Evolutionary conservation across 2,113 vertebrate species (phyloP).

Genomic region (Drymodes brunneopygia): DNA sequence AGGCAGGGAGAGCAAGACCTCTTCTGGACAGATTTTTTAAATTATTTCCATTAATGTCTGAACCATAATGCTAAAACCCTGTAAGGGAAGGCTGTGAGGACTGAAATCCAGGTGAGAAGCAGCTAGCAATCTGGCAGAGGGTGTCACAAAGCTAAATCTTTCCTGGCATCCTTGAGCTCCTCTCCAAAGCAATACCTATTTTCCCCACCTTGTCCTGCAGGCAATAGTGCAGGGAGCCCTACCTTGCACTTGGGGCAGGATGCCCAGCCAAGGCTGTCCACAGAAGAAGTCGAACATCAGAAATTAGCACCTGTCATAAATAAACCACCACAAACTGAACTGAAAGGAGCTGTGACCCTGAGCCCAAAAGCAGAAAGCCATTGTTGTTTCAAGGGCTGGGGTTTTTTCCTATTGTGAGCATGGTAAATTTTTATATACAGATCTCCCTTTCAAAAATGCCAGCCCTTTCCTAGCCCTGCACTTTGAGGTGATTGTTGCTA

Average conservation of each 20-base stretch:
- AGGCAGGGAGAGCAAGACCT: not conserved
- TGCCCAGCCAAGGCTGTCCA: not conserved
- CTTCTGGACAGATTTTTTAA: not conserved
- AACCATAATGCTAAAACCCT: not conserved
- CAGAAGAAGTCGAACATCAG: not conserved
- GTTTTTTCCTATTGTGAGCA: conserved; percentile 39
- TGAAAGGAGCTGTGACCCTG: fast-evolving
- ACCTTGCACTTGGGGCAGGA: not conserved
- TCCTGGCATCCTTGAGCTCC: not conserved
- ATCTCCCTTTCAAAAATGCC: conserved; percentile 68
- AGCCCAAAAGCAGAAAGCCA: not conserved
- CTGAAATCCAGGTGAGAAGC: not conserved
- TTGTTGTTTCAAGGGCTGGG: not conserved
- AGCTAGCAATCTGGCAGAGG: not conserved
- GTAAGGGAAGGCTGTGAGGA: not conserved
- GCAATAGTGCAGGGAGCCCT: not conserved
- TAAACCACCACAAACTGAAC: conserved; percentile 3
- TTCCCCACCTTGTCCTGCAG: not conserved
- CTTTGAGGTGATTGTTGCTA: conserved; percentile 70
- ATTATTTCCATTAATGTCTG: not conserved
- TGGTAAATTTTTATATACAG: conserved; percentile 55
- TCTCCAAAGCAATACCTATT: not conserved
- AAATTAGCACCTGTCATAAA: not conserved
- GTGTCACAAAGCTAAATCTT: not conserved
- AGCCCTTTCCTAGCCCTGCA: conserved; percentile 42